A percentile compares a stretch with the other conserved stretches of the same genome.
These are phyloP conservation scores for Ctenochaetus hawaiiensis DNA, from an alignment of 2,797 vertebrate genomes.

Conservation along the genomic window DNA sequence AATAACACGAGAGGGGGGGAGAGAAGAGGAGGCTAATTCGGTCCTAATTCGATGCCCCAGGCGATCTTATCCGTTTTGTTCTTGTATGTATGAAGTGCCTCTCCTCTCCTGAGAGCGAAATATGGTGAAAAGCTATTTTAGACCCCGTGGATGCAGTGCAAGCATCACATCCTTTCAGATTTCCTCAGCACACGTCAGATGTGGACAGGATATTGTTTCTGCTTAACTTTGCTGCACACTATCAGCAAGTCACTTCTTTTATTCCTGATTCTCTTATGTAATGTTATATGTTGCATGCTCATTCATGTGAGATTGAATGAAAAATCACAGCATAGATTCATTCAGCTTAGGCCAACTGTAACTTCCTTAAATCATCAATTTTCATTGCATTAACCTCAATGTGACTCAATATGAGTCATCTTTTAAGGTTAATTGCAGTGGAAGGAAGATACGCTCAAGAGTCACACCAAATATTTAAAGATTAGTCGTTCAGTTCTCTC, in stretches of 20 bases:
- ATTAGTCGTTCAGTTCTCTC: not conserved
- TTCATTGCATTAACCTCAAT: not conserved
- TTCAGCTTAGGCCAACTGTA: not conserved
- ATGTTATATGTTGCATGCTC: not conserved
- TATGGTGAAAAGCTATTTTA: constrained; percentile 71
- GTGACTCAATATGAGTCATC: constrained; percentile 1
- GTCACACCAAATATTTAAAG: constrained; percentile 2
- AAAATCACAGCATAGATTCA: not conserved
- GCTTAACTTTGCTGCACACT: constrained; percentile 26
- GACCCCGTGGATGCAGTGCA: constrained; percentile 42
- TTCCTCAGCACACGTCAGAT: constrained; percentile 25
- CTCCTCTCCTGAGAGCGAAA: constrained; percentile 62
- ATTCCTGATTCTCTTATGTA: constrained; percentile 5
- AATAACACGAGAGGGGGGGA: constrained; percentile 62
- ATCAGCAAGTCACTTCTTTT: constrained; percentile 11
- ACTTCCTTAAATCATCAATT: not conserved
- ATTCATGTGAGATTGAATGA: not conserved
- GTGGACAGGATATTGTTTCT: constrained; percentile 35
- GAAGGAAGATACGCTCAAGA: not conserved
- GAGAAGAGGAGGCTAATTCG: constrained; percentile 67
- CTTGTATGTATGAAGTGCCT: constrained; percentile 70
- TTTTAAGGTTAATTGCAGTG: constrained; percentile 9
- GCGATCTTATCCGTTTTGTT: constrained; percentile 70
- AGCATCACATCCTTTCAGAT: constrained; percentile 50
- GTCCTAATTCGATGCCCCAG: constrained; percentile 68